phyloP scores from a whole-genome alignment of 2,888 invertebrate species.

The Ectobius pallidus region DNA sequence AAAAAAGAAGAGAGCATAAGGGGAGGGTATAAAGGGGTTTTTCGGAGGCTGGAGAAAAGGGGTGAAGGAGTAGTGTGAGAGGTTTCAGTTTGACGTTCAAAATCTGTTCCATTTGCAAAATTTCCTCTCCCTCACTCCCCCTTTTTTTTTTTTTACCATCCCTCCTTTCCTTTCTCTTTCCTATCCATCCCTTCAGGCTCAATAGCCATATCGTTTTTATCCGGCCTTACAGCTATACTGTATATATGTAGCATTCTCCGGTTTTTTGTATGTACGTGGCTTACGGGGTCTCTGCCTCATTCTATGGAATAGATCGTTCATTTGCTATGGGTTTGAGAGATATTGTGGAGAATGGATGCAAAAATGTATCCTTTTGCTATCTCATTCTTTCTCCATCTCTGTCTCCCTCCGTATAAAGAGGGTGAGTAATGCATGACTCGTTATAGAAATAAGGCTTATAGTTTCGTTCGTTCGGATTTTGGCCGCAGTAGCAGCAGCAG shows the following conservation, averaged over 20 bases:
- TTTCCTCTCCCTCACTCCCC: constrained; percentile 32
- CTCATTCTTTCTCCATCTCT: constrained; percentile 34
- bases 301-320: constrained; percentile 38
- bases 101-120: constrained; percentile 44
- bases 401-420: constrained; percentile 39
- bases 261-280: constrained; percentile 35
- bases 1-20: constrained; percentile 43
- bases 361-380: constrained; percentile 39
- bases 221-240: constrained; percentile 34
- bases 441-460: constrained; percentile 33
- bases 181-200: constrained; percentile 38
- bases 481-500: constrained; percentile 29
- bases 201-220: constrained; percentile 41
- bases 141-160: constrained; percentile 18
- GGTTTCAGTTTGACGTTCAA: constrained; percentile 42
- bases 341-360: constrained; percentile 39
- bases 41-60: constrained; percentile 28
- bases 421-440: constrained; percentile 33
- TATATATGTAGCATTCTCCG: constrained; percentile 33
- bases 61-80: constrained; percentile 17
- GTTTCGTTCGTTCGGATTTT: constrained; percentile 36
- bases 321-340: constrained; percentile 38
- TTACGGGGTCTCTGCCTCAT: constrained; percentile 30
- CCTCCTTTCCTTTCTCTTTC: constrained; percentile 35
- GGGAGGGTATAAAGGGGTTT: constrained; percentile 36